These are phyloP conservation scores for Cladorhizidae sp. DNA, from an alignment of 37 sponge, comb jelly and placozoan species.

Conservation along the genomic window DNA sequence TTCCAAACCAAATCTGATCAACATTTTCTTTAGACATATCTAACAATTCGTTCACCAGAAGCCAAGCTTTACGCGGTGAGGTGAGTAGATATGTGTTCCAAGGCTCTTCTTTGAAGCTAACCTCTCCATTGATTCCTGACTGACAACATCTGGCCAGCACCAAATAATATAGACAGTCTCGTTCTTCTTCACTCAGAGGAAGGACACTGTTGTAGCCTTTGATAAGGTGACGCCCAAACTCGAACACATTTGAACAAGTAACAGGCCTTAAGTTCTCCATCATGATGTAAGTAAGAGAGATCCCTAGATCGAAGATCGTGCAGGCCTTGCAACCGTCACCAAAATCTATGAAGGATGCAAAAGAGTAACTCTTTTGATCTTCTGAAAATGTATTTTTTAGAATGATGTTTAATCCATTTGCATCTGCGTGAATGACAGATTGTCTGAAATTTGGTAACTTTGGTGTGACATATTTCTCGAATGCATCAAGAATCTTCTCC, in stretches of 20 bases:
- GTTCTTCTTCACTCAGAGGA: conserved; percentile 34
- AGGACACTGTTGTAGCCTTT: conserved; percentile 20
- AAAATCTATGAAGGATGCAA: conserved; percentile 42
- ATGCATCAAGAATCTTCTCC: neutral
- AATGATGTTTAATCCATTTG: conserved; percentile 18
- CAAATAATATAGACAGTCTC: too few relatives aligned
- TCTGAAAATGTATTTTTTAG: neutral
- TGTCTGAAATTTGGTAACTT: conserved; percentile 2
- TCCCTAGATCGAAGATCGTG: conserved; percentile 41
- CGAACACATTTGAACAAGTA: neutral
- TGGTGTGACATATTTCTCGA: conserved; percentile 7
- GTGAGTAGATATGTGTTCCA: conserved; percentile 44
- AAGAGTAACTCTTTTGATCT: neutral
- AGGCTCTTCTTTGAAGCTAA: conserved; percentile 14
- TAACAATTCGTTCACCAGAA: conserved; percentile 1
- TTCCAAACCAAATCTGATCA: conserved; percentile 23
- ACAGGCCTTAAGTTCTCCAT: conserved; percentile 14
- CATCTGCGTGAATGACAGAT: conserved; percentile 2
- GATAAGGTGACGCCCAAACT: conserved; percentile 14
- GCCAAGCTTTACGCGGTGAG: conserved; percentile 18
- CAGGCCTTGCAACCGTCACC: conserved; percentile 22
- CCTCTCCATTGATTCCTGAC: conserved; percentile 16
- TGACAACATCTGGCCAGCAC: conserved; percentile 40
- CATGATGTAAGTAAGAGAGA: conserved; percentile 32
- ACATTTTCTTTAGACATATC: conserved; percentile 4